Base-by-base conservation (phyloP, 2,113 vertebrate genomes). In the Clarias magur region DNA sequence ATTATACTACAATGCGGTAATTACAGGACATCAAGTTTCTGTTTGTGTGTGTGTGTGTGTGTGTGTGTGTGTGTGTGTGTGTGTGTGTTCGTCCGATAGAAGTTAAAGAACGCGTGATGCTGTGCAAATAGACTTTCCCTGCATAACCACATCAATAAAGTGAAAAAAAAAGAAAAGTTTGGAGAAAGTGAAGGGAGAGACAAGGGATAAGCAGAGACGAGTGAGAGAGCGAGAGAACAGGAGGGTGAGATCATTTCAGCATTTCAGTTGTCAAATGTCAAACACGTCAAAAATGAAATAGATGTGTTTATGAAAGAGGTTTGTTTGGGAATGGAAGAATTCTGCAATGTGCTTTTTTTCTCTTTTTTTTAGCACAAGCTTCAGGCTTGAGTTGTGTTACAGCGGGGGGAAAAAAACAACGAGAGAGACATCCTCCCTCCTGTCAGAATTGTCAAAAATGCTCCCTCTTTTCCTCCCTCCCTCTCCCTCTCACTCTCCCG, bases 381-480 rank as follows among this genome's bases (percentile, higher is more conserved):
- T 82, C 67, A 6, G 53, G 67, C 38, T 70, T 11, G 63, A 86
- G 63, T 63, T 21, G 78, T 34, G 62, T 80, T 80, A 27, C 84
- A 68, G 73, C 10, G n/a, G 19, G 9, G 23, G 23, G 5, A 48
- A 62, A 73, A 72, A 75, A 75, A 63, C 81, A 80, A 60, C 73
- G 27, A 87, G 34, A 82, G 23, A 82, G 68, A 85, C 76, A 57
- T 88, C 82, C 63, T 68, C 70, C 54, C 30, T 57, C n/a, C 62
- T 84, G 70, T 88, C 82, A 68, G 62, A 86, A 73, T 65, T 86
- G 85, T 81, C 85, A 86, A 68, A 86, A 80, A 72, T 59, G n/a
- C 68, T 82, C 68, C 80, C 42, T 86, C 86, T 70, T 68, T 62
- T 57, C 23, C 80, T 59, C 38, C 82, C 68, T 85, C 76, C 72